Base-by-base conservation (phyloP, 2,113 vertebrate genomes). In the Alethe castanea region DNA sequence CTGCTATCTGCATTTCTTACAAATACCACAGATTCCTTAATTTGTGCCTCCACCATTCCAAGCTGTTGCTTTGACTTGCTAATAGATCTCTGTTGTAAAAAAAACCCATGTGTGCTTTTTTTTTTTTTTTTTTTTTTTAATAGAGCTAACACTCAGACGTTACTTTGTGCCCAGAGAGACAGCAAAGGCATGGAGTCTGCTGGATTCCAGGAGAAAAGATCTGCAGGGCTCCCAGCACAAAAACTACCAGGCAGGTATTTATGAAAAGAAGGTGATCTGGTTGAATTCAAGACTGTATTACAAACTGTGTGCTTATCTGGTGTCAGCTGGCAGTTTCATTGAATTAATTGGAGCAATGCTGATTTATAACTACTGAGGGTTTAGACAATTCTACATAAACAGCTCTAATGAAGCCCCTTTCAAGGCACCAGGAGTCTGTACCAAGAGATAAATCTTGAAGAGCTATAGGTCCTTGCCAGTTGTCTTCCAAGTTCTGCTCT, bases 1-100 rank as follows among this genome's bases (percentile, higher is more conserved):
- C 81, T 89, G 56, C 82, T 95, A 94, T 95, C 90, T 94, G 72
- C 92, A 86, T 95, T 95, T 96, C 86, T 95, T 87, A 90, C 83
- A 92, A 96, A 97, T 96, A 83, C 96, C 93, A 88, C 76, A 87
- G 76, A 97, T 97, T 94, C 94, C 67, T 94, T 95, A 91, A 35
- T 91, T 86, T 85, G 88, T 96, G 95, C 80, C 83, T 94, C 90
- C 80, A 91, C 60, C 86, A 88, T 96, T 96, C 72, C 93, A 81
- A 91, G 71, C 62, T 77, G 81, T 87, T 95, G 45, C 94, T 96
- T 95, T 95, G 90, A 96, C 92, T 95, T 92, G 92, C 81, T 95
- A 93, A 94, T 88, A 56, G 81, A 23, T 92, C 40, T 93, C 56
- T 91, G 66, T 57, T 89, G 78, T 85, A 82, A 93, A 95, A 93